These are phyloP conservation scores for Cynopterus brachyotis DNA, from an alignment of 2,113 vertebrate species.

Conservation along the genomic window DNA sequence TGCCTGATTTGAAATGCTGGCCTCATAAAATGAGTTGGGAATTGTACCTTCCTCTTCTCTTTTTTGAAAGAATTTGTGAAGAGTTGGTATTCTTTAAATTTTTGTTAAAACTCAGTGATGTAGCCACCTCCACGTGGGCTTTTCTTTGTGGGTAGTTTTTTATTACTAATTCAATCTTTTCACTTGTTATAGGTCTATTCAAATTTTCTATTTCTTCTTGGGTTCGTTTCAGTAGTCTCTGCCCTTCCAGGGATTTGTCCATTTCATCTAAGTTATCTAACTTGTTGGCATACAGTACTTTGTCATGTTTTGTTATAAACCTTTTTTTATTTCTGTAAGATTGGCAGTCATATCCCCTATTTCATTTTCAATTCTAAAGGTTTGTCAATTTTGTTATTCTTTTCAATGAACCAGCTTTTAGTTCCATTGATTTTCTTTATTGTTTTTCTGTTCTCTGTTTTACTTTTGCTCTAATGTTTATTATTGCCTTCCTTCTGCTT, in stretches of 20 bases:
- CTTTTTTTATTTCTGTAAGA: neutral
- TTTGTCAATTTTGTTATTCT: neutral
- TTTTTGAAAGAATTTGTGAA: neutral
- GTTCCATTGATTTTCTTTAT: neutral
- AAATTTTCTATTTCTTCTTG: neutral
- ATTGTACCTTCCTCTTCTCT: slow-evolving; percentile 2
- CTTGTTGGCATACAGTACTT: neutral
- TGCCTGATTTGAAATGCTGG: neutral
- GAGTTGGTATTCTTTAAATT: slow-evolving; percentile 6
- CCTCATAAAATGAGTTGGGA: slow-evolving; percentile 5
- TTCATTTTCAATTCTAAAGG: slow-evolving; percentile 32
- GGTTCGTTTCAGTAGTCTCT: neutral
- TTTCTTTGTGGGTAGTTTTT: neutral
- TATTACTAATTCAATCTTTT: neutral
- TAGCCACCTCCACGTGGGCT: neutral
- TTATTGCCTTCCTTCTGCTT: neutral
- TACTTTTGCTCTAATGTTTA: neutral
- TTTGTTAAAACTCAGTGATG: slow-evolving; percentile 4
- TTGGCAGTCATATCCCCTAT: neutral
- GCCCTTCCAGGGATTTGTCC: neutral
- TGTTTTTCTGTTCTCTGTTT: neutral
- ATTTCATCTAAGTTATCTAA: neutral
- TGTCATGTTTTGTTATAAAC: neutral
- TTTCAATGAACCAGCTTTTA: slow-evolving; percentile 15
- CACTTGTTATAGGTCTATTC: neutral